Base-by-base conservation (phyloP, 2,113 vertebrate species). In the Atrichornis clamosus region DNA sequence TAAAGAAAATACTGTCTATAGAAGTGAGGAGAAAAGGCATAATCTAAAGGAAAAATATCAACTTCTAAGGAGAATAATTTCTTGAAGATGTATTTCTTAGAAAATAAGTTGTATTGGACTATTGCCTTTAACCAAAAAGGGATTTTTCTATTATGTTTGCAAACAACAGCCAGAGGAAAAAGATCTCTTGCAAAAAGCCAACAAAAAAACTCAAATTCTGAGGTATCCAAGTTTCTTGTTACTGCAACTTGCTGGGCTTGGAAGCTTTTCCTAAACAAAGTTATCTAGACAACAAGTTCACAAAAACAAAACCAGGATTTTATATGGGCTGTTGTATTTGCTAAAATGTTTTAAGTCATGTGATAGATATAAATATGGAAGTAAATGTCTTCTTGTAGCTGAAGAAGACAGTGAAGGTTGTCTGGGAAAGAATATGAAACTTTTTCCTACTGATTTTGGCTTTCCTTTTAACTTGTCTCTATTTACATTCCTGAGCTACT, bases 401-500 rank as follows among this genome's bases (percentile, higher is more conserved):
- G 64, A 77, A 80, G 52, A 83, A 50, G 42, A 88, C 88, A 81
- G 83, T 90, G 83, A 94, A 93, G 44, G 62, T 75, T 86, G 26
- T 72, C 60, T 6, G 4, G 46, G 37, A 72, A 90, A 89, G 44
- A 84, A 46, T 72, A 75, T 41, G 42, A 75, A 90, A 72, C 53
- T 60, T 89, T 80, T 76, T 73, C 27, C 35, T 77, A 20, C 55
- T 87, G 53, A 55, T 72, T 95, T 82, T 92, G 52, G 44, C 83
- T 94, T 95, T 92, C 69, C 76, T 93, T 93, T 96, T 89, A 95
- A 75, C 58, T 92, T 84, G 52, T 60, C 83, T 96, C 1, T 94
- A 82, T 95, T 97, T 95, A 96, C 93, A 96, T 97, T 96, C 95
- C 93, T 93, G 77, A 96, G 84, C 73, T 89, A 47, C 58, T 60